Evolutionary conservation across 2,113 vertebrate genomes (phyloP).

Genomic region (Cyanoderma ruficeps): DNA sequence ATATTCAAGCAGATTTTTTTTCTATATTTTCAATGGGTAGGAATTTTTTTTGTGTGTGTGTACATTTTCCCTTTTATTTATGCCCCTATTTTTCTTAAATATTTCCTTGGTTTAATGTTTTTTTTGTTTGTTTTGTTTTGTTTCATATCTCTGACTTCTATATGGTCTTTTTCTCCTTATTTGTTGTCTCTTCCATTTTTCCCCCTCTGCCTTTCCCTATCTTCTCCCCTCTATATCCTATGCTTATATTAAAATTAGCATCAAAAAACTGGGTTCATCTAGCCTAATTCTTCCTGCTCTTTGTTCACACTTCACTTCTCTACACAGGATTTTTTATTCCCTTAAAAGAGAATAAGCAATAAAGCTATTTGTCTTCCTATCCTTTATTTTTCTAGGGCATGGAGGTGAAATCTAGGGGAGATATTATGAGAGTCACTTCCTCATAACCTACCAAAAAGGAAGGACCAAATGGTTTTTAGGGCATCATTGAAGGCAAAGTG

Average conservation of each 20-base stretch:
- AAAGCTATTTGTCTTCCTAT: not conserved
- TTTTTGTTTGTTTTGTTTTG: not conserved
- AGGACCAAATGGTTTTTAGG: not conserved
- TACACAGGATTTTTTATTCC: not conserved
- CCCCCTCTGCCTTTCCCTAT: not conserved
- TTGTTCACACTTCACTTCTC: not conserved
- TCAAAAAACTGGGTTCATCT: not conserved
- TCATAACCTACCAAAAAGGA: not conserved
- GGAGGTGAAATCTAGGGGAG: not conserved
- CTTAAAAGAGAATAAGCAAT: not conserved
- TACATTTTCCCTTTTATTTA: not conserved
- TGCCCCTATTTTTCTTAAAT: not conserved
- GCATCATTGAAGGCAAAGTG: not conserved
- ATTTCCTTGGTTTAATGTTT: not conserved
- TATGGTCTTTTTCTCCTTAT: not conserved
- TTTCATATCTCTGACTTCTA: not conserved
- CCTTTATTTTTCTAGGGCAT: not conserved
- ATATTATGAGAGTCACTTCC: not conserved
- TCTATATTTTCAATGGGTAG: not conserved
- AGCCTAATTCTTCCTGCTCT: not conserved
- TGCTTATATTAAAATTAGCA: not conserved
- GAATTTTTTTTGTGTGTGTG: not conserved
- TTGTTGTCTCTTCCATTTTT: not conserved
- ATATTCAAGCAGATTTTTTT: not conserved
- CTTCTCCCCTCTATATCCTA: not conserved